A percentile compares a stretch with the other conserved stretches of the same genome.
Conservation (phyloP, 2,113 vertebrate genomes). For the Chaetura pelagica region DNA sequence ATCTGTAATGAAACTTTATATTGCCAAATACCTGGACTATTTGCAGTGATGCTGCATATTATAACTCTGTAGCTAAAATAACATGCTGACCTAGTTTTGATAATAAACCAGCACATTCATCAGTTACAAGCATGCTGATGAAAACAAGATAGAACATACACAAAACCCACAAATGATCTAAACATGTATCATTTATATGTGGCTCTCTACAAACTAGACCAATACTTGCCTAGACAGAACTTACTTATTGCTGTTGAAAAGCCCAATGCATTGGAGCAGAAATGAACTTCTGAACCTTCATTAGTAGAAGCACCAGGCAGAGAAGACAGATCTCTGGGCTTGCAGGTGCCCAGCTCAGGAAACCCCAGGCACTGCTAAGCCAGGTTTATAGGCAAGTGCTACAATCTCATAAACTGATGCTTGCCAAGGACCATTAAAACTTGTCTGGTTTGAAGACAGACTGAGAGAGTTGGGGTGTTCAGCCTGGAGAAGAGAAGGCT, state of each 20-base stretch:
- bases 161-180: not conserved
- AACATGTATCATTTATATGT: not conserved
- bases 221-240: not conserved
- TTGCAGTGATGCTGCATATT: not conserved
- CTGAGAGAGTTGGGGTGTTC: no score
- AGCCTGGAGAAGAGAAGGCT: no score
- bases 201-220: not conserved
- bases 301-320: not conserved
- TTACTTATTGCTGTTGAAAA: not conserved
- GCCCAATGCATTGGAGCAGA: not conserved
- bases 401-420: not conserved
- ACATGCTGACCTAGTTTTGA: slow-evolving; percentile 45
- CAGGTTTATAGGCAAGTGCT: not conserved
- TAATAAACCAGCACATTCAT: not conserved
- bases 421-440: not conserved
- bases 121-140: not conserved
- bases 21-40: not conserved
- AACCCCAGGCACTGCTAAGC: not conserved
- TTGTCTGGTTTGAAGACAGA: not conserved
- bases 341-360: not conserved
- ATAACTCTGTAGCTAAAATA: slow-evolving; percentile 11
- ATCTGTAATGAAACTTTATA: not conserved
- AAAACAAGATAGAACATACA: not conserved
- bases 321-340: not conserved
- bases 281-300: not conserved